Evolutionary conservation across 1,140 invertebrate genomes (phyloP).

Genomic region (Brachionus calyciflorus): DNA sequence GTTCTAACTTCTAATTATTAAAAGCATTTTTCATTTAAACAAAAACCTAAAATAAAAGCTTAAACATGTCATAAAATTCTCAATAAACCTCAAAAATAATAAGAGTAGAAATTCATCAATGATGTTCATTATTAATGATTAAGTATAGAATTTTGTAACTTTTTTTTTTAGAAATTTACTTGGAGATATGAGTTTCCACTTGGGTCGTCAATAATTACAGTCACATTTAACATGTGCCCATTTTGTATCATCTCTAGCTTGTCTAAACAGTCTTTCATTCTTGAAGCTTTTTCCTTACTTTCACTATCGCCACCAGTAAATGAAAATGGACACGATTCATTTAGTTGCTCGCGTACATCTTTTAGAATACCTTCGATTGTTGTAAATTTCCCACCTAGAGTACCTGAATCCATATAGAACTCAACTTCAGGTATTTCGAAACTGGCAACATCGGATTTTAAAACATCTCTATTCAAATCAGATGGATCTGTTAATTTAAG

Average conservation of each 20-base stretch:
- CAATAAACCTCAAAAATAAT: no score
- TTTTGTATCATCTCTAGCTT: constrained; percentile 51
- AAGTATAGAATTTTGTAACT: background rate
- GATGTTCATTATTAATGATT: no score
- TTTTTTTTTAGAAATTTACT: constrained; percentile 58
- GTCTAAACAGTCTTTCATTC: constrained; percentile 12
- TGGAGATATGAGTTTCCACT: constrained; percentile 95
- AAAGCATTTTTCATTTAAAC: no score
- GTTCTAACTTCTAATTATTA: no score
- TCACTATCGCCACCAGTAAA: constrained; percentile 60
- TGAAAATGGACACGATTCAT: constrained; percentile 41
- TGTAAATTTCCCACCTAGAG: constrained; percentile 88
- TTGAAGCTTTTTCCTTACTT: constrained; percentile 52
- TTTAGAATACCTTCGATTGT: constrained; percentile 80
- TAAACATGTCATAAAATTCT: no score
- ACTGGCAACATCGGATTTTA: constrained; percentile 91
- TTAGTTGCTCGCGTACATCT: constrained; percentile 60
- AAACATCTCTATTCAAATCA: constrained; percentile 84
- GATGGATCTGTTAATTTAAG: constrained; percentile 70
- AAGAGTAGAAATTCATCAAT: no score
- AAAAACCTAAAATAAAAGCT: no score
- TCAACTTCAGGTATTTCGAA: constrained; percentile 85
- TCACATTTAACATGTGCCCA: constrained; percentile 56
- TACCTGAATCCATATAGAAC: constrained; percentile 75
- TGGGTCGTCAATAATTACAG: constrained; percentile 89